Base-by-base conservation (phyloP, 2,888 invertebrate species). In the Amblyjoppa proteus region DNA sequence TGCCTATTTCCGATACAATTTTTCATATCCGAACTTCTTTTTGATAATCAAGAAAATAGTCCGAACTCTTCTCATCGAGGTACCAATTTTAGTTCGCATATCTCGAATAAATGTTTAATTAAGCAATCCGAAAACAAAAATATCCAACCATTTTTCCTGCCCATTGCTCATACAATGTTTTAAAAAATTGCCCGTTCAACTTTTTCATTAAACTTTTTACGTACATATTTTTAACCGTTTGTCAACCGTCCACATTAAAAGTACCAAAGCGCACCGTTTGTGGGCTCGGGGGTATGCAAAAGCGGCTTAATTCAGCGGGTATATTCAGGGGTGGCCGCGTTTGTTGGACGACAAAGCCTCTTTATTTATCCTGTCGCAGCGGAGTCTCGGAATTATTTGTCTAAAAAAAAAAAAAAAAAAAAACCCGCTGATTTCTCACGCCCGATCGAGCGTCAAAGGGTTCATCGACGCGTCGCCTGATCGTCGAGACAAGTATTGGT, bases 391-490 rank as follows among this genome's bases (percentile, higher is more conserved):
- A 58, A 56, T 58, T 69, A 56, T 79, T 82, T 75, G 61, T 73
- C 79, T 73, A 28, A 16, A 56, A 73, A 82, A 76, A 85, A 41
- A 73, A 82, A 76, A 85, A 41, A 41, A 49, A 78, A 20, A 20
- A 20, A 20, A 41, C 13, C 75, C 74, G 69, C 56, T 75, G 38
- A 51, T 81, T 78, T 81, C 81, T 83, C 25, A 78, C 87, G 79
- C 87, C 53, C 83, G 83, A 84, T 66, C 83, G 70, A 81, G 49
- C 74, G 81, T 75, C 83, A 88, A 88, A 87, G 75, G 82, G 83
- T 28, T 74, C 87, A 87, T 73, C 81, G 87, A 86, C 80, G 88
- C 84, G 87, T 85, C 58, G 84, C 74, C 85, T 76, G 87, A 83
- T 87, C 83, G 83, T 69, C 53, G 81, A 74, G 88, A 87, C 87